These are phyloP conservation scores for Girardinus metallicus DNA, from an alignment of 2,797 vertebrate genomes.

Conservation along the genomic window DNA sequence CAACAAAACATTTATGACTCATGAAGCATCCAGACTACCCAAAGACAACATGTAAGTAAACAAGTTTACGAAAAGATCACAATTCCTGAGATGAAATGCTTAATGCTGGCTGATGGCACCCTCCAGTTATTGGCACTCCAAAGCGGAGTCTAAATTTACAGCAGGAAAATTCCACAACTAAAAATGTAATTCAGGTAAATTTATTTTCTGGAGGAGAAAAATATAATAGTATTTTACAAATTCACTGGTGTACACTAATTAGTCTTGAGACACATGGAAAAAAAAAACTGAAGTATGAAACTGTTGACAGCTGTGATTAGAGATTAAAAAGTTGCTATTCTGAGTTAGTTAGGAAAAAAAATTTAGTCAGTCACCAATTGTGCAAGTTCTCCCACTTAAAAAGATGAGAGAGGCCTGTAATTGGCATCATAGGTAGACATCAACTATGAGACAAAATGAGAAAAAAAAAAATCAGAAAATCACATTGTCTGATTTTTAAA, in stretches of 20 bases:
- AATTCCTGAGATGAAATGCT: not conserved
- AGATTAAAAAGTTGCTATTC: not conserved
- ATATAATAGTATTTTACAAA: not conserved
- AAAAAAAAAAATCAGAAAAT: too few species aligned
- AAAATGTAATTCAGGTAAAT: not conserved
- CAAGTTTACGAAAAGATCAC: not conserved
- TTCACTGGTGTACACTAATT: not conserved
- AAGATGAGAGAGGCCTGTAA: too few species aligned
- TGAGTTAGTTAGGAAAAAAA: too few species aligned
- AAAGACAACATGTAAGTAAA: not conserved
- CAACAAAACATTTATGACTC: not conserved
- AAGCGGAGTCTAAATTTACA: too few species aligned
- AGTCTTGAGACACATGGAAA: not conserved
- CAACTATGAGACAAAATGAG: too few species aligned
- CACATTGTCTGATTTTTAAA: too few species aligned
- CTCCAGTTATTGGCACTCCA: not conserved
- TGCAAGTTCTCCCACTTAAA: too few species aligned
- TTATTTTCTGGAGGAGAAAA: not conserved
- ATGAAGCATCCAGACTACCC: not conserved
- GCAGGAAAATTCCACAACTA: not conserved
- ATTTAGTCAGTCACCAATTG: too few species aligned
- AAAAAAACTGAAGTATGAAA: not conserved
- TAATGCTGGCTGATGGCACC: not conserved
- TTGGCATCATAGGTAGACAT: too few species aligned
- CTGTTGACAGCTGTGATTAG: not conserved